Evolutionary conservation across 30 jellyfish, hydroid and myxozoan genomes (phyloP).

Genomic region (Chironex yamaguchii): DNA sequence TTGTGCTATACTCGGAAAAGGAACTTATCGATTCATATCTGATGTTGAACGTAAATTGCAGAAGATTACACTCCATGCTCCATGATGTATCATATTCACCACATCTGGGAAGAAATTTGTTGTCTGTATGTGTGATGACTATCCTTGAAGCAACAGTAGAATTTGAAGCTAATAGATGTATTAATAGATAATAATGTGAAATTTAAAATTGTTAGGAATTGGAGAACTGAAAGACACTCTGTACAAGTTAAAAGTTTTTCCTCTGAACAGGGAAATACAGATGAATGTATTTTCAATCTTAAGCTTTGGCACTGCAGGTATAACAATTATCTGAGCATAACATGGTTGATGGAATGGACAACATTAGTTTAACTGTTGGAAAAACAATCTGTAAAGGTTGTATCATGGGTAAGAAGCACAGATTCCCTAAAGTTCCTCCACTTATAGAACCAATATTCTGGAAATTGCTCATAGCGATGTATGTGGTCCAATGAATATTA

Average conservation of each 20-base stretch:
- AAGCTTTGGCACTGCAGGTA: constrained; percentile 51
- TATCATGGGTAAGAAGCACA: background rate
- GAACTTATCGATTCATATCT: constrained; percentile 36
- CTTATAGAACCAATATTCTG: background rate
- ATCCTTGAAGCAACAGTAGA: constrained; percentile 51
- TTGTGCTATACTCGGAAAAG: constrained; percentile 38
- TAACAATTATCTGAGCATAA: constrained; percentile 30
- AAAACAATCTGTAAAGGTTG: constrained; percentile 4
- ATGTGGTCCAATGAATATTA: constrained; percentile 18
- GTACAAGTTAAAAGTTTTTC: constrained; percentile 13
- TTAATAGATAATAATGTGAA: constrained; percentile 9
- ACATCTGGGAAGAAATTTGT: constrained; percentile 28
- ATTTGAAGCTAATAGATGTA: constrained; percentile 57
- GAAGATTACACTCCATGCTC: constrained; percentile 23
- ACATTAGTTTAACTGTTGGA: background rate
- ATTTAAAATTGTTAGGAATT: constrained; percentile 29
- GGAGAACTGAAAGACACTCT: constrained; percentile 41
- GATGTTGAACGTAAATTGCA: constrained; percentile 10
- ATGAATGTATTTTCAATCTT: background rate
- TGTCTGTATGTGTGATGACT: constrained; percentile 67
- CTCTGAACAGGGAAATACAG: constrained; percentile 27
- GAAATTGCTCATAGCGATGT: background rate
- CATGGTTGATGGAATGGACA: constrained; percentile 51
- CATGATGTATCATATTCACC: constrained; percentile 37
- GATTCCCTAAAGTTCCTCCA: background rate